Percentiles rank a stretch among this genome's conserved stretches.
phyloP scores from a whole-genome alignment of 2,888 invertebrate genomes.

The Entomobrya proxima region DNA sequence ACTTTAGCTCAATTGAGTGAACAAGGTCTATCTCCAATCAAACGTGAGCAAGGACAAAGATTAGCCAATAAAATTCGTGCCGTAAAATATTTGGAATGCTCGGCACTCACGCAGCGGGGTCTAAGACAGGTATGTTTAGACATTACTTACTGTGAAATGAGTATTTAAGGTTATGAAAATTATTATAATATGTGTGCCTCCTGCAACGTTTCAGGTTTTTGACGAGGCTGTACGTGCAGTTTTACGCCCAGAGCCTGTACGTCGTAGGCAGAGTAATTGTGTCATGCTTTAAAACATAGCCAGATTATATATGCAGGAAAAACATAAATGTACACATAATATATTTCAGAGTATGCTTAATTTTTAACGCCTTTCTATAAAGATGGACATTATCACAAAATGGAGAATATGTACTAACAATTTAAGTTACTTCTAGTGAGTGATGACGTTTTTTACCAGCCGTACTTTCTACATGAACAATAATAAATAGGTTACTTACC shows the following conservation, averaged over 20 bases:
- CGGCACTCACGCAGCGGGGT: constrained; percentile 98
- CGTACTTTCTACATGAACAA: constrained; percentile 66
- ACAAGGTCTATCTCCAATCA: constrained; percentile 96
- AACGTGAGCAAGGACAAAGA: constrained; percentile 98
- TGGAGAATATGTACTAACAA: not conserved
- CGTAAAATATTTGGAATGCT: constrained; percentile 99
- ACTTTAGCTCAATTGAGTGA: constrained; percentile 93
- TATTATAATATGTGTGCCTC: not conserved
- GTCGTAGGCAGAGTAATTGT: constrained; percentile 94
- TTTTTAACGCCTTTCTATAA: constrained; percentile 19
- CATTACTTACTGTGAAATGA: not conserved
- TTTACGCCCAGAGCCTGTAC: constrained; percentile 96
- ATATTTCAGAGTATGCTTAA: not conserved
- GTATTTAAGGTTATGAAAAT: not conserved
- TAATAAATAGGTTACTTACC: constrained; percentile 28
- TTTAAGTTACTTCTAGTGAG: constrained; percentile 18
- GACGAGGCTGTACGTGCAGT: constrained; percentile 99
- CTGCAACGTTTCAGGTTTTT: constrained; percentile 86
- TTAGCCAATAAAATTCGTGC: constrained; percentile 99
- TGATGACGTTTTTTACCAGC: constrained; percentile 53
- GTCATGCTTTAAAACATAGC: constrained; percentile 76
- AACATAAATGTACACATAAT: not conserved
- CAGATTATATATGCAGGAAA: not conserved
- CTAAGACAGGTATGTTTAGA: constrained; percentile 85
- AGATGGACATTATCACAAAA: not conserved